Conservation (phyloP, 2,888 invertebrate genomes). For the Boloria selene region DNA sequence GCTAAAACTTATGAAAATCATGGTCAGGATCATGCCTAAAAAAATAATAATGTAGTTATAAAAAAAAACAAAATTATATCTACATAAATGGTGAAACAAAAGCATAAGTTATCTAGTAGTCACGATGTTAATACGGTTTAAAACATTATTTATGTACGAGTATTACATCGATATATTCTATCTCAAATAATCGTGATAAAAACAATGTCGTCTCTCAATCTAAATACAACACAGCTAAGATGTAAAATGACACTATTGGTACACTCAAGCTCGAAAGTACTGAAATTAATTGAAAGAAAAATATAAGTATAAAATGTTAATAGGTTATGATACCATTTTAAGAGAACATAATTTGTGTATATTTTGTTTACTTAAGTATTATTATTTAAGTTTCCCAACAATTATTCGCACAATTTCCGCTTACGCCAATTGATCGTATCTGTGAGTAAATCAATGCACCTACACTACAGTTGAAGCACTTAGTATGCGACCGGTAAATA, state of each 20-base stretch:
- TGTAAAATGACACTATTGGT: background rate
- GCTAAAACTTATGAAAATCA: no score
- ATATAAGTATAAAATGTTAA: no score
- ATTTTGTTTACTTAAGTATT: no score
- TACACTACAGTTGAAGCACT: constrained; percentile 12
- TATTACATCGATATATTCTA: background rate
- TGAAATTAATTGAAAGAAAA: no score
- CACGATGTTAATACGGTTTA: constrained; percentile 3
- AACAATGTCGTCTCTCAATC: constrained; percentile 1
- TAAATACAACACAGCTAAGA: background rate
- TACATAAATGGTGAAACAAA: background rate
- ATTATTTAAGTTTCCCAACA: background rate
- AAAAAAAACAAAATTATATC: no score
- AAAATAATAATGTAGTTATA: background rate
- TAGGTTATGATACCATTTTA: no score
- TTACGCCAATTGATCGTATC: constrained; percentile 15
- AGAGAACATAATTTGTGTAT: no score
- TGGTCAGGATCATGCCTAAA: no score
- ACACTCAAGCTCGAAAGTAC: constrained; percentile 2
- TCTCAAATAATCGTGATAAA: constrained; percentile 14
- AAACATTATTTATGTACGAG: constrained; percentile 1
- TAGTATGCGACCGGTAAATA: constrained; percentile 26
- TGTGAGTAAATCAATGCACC: constrained; percentile 3
- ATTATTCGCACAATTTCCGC: constrained; percentile 13
- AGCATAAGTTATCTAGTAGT: background rate